Conservation (phyloP, 2,797 vertebrate species). For the Oreortyx pictus region DNA sequence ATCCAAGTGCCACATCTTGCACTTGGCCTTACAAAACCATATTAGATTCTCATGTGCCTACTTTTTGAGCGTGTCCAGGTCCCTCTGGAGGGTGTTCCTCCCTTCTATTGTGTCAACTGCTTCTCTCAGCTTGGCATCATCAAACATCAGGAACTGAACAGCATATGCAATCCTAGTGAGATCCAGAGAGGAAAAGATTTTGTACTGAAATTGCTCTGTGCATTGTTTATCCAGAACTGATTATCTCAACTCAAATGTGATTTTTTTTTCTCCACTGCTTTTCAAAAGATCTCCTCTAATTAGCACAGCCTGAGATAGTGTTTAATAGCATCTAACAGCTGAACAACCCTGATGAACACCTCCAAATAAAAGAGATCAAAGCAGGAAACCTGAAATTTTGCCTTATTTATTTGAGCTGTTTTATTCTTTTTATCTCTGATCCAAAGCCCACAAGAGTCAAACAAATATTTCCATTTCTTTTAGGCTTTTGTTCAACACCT, state of each 20-base stretch:
- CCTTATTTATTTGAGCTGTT: slow-evolving; percentile 1
- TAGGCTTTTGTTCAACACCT: background rate
- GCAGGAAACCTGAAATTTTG: background rate
- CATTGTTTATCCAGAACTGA: slow-evolving; percentile 3
- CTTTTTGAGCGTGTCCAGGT: too few relatives aligned
- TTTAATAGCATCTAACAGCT: background rate
- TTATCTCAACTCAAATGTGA: background rate
- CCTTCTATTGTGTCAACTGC: too few relatives aligned
- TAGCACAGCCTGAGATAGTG: background rate
- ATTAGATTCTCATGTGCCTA: too few relatives aligned
- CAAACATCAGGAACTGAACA: background rate
- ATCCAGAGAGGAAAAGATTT: background rate
- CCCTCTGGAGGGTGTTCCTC: too few relatives aligned
- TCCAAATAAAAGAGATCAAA: background rate
- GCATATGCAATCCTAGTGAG: background rate
- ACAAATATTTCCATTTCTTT: slow-evolving; percentile 10
- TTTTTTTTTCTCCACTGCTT: background rate
- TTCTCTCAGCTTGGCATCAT: too few relatives aligned
- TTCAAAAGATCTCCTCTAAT: background rate
- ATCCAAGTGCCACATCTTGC: too few relatives aligned
- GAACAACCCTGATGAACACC: background rate
- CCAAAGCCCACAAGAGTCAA: background rate
- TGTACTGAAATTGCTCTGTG: background rate
- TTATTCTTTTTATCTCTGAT: background rate
- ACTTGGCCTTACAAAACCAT: too few relatives aligned